These are phyloP conservation scores for Nephrotoma flavescens DNA, from an alignment of 2,888 invertebrate species.

Conservation along the genomic window DNA sequence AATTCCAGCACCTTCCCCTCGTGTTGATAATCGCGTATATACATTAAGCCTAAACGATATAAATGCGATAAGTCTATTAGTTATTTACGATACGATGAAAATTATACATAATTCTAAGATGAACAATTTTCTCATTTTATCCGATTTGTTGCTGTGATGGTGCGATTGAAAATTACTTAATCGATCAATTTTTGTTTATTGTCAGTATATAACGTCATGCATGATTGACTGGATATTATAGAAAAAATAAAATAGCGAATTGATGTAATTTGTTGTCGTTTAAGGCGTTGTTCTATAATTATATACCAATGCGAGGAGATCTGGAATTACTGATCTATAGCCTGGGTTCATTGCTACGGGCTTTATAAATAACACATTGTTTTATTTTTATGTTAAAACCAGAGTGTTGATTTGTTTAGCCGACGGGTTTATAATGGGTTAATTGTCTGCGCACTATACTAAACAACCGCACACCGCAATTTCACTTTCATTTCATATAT, in stretches of 20 bases:
- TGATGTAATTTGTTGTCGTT: not conserved
- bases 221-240: not conserved
- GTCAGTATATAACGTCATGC: not conserved
- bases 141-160: not conserved
- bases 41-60: not conserved
- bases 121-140: not conserved
- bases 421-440: not conserved
- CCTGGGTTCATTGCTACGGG: not conserved
- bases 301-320: not conserved
- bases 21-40: not conserved
- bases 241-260: not conserved
- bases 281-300: not conserved
- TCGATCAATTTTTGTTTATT: not conserved
- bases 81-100: not conserved
- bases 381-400: not conserved
- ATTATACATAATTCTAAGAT: not conserved
- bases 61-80: not conserved
- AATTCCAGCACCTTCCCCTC: not conserved
- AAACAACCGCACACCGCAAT: not conserved
- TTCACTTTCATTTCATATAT: not conserved
- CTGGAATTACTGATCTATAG: not conserved
- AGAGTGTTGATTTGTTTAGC: not conserved
- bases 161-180: not conserved
- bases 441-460: not conserved
- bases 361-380: not conserved